Conservation (phyloP, 2,888 invertebrate species). For the Trisateles emortualis region DNA sequence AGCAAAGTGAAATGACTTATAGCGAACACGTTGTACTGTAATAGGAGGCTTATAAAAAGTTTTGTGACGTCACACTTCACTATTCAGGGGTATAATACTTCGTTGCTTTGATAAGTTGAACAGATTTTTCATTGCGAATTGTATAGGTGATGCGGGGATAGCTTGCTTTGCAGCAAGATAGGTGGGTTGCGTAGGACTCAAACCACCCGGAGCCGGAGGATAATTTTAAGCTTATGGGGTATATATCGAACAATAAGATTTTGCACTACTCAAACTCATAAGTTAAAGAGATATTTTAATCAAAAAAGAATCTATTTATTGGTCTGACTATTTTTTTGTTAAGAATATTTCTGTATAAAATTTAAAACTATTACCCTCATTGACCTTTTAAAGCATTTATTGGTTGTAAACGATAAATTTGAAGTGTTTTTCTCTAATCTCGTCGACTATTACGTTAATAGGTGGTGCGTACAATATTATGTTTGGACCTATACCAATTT, state of each 20-base stretch:
- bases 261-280: too few relatives aligned
- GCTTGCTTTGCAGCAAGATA: too few relatives aligned
- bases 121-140: too few relatives aligned
- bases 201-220: too few relatives aligned
- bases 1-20: slow-evolving; percentile 54
- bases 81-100: slow-evolving; percentile 19
- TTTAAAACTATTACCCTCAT: neutral
- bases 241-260: too few relatives aligned
- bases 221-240: too few relatives aligned
- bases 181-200: too few relatives aligned
- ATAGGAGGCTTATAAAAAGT: slow-evolving; percentile 43
- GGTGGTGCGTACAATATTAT: slow-evolving; percentile 30
- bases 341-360: neutral
- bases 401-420: slow-evolving; percentile 20
- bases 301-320: too few relatives aligned
- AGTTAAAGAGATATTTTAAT: too few relatives aligned
- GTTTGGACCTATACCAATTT: slow-evolving; percentile 50
- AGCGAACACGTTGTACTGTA: slow-evolving; percentile 55
- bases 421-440: slow-evolving; percentile 17
- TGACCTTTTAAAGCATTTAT: neutral
- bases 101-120: slow-evolving; percentile 37
- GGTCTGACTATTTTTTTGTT: neutral
- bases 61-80: slow-evolving; percentile 34
- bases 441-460: slow-evolving; percentile 40
- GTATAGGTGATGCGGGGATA: too few relatives aligned